Base-by-base conservation (phyloP, 2,113 vertebrate species). In the Noturus placidus region DNA sequence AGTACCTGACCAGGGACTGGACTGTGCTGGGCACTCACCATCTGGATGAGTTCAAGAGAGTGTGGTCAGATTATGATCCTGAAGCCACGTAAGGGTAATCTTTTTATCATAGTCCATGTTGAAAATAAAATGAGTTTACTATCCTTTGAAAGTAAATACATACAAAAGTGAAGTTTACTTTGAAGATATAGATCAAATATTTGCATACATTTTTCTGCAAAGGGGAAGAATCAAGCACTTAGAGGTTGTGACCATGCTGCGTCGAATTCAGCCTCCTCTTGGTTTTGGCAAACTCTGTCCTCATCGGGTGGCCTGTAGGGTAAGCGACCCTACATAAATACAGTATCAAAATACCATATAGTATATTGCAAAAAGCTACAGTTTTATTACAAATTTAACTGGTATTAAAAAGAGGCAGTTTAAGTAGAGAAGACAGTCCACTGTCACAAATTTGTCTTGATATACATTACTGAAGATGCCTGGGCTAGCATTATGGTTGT, bases 41-140 rank as follows among this genome's bases (percentile, higher is more conserved):
- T 91, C 94, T 99, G 61, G 97, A 99, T 27, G 97, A 99, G 94
- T 99, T 99, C 92, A 98, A 99, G 94, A 95, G 97, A 83, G 96
- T 99, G 92, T 99, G 97, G 97, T 97, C 97, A 5, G 97, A 99
- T 90, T 99, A 99, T 46, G 97, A 99, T 89, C 97, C 97, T 0
- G 97, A 97, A 14, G 97, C 97, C 93, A 97, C 96, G 97, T 97
- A 95, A 91, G 92, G 86, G n/a, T 38, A 67, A 80, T 20, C 27
- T 42, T 22, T 54, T 59, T 25, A 57, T 65, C 10, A 65, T n/a
- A 25, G 20, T 79, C 11, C 2, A 52, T 1, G 9, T n/a, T 33
- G 14, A 72, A 72, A 50, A 17, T 42, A 27, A 19, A 80, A 61
- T 20, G 70, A 25, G 30, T 3, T 19, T 59, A 52, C 52, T 69